These are phyloP conservation scores for Gavia stellata DNA, from an alignment of 2,113 vertebrate genomes.

Conservation along the genomic window DNA sequence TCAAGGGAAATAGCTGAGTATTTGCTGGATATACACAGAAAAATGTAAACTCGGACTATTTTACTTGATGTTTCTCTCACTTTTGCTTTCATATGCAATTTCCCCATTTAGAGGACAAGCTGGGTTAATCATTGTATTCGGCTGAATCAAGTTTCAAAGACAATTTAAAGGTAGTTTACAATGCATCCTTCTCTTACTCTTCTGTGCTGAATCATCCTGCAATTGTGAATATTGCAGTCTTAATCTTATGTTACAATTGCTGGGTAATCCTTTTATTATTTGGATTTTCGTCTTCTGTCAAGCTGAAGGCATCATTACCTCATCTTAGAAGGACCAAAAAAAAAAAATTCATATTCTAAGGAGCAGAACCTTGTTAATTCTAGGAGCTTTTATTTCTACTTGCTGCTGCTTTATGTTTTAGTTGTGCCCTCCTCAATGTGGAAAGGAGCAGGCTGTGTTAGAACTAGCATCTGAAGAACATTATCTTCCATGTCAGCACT, in stretches of 20 bases:
- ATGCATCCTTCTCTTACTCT: neutral
- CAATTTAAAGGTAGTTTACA: neutral
- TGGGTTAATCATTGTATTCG: neutral
- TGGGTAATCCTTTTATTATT: neutral
- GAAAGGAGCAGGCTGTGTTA: neutral
- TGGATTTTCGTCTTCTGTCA: neutral
- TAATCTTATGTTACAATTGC: neutral
- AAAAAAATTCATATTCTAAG: neutral
- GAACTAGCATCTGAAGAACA: neutral
- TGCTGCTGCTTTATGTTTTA: neutral
- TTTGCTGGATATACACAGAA: neutral
- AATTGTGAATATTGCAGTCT: neutral
- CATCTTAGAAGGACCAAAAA: neutral
- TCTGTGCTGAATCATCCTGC: neutral
- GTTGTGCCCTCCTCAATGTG: neutral
- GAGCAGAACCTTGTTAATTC: neutral
- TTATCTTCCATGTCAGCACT: neutral
- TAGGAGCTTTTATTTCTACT: neutral
- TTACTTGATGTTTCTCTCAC: neutral
- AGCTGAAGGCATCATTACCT: neutral
- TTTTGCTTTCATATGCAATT: neutral
- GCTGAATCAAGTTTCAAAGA: neutral
- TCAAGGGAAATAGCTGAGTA: neutral
- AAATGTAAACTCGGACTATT: neutral
- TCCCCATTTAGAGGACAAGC: neutral